Base-by-base conservation (phyloP, 2,888 invertebrate species). In the Drosophila lacicola region DNA sequence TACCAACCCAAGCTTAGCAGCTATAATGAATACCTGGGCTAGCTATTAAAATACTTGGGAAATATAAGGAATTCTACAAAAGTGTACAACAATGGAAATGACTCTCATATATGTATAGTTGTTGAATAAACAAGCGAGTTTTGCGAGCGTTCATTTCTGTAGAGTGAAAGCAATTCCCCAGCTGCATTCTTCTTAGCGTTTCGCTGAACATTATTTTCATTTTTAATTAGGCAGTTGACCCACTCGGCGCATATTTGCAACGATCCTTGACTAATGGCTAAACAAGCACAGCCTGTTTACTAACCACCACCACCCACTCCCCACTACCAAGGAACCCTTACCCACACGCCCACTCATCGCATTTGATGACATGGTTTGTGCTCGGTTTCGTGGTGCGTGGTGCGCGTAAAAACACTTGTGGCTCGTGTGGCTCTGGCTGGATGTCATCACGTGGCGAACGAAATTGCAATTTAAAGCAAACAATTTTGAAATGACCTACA, bases 381-480 rank as follows among this genome's bases (percentile, higher is more conserved):
- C 67, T 67, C 49, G 60, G 62, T 44, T 64, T 62, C 53, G 45
- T 42, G 41, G 51, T 71, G 74, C 47, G 63, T 49, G 64, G 60
- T 56, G 73, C 60, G 46, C 70, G 61, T 55, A 62, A 78, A 85
- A 78, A 88, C 88, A 88, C 86, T 89, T 86, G 86, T 89, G 86
- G 86, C 88, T 78, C 70, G 47, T 77, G 81, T 44, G 81, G 81
- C 66, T 60, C 68, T 58, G 61, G 62, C 62, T 67, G 65, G 82
- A 82, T 86, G 84, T 74, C 84, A 84, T 83, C 84, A 71, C 68
- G 83, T 62, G 83, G 80, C 70, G 80, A 66, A 83, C 68, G 83
- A 78, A 88, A 88, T 84, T 88, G 86, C 86, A 89, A 86, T 86
- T 86, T 88, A 89, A 88, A 79, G 87, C 88, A 88, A 86, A 89